These are phyloP conservation scores for Leuctra nigra DNA, from an alignment of 2,888 invertebrate species.

Conservation along the genomic window DNA sequence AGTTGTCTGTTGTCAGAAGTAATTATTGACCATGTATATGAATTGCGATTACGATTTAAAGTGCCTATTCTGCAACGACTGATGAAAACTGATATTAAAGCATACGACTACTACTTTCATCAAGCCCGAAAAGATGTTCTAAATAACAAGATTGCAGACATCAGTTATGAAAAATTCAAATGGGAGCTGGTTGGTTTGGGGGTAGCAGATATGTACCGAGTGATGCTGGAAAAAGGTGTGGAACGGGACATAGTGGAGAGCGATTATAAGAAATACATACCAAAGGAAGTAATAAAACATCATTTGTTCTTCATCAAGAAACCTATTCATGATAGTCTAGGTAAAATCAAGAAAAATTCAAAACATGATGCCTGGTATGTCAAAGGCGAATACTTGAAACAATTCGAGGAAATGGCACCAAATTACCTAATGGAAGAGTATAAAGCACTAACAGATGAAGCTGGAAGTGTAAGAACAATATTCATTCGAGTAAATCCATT, in stretches of 20 bases:
- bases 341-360: constrained; percentile 43
- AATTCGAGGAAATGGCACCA: constrained; percentile 71
- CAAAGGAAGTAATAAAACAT: constrained; percentile 65
- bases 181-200: constrained; percentile 75
- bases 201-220: constrained; percentile 81
- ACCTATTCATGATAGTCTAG: constrained; percentile 61
- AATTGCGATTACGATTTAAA: constrained; percentile 76
- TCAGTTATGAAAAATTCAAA: constrained; percentile 69
- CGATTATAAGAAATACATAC: constrained; percentile 77
- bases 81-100: constrained; percentile 59
- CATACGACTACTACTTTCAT: constrained; percentile 80
- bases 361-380: constrained; percentile 59
- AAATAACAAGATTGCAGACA: constrained; percentile 69
- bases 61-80: constrained; percentile 55
- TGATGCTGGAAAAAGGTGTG: constrained; percentile 67
- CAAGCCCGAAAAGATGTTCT: constrained; percentile 75
- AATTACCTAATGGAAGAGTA: constrained; percentile 75
- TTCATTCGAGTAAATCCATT: constrained; percentile 57
- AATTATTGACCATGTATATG: constrained; percentile 47
- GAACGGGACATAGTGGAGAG: constrained; percentile 61
- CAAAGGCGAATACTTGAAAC: constrained; percentile 73
- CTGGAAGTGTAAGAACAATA: constrained; percentile 37
- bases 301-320: constrained; percentile 68
- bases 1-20: constrained; percentile 48
- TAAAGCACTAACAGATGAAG: constrained; percentile 57